These are phyloP conservation scores for Xiphias gladius DNA, from an alignment of 2,113 vertebrate species.

Conservation along the genomic window DNA sequence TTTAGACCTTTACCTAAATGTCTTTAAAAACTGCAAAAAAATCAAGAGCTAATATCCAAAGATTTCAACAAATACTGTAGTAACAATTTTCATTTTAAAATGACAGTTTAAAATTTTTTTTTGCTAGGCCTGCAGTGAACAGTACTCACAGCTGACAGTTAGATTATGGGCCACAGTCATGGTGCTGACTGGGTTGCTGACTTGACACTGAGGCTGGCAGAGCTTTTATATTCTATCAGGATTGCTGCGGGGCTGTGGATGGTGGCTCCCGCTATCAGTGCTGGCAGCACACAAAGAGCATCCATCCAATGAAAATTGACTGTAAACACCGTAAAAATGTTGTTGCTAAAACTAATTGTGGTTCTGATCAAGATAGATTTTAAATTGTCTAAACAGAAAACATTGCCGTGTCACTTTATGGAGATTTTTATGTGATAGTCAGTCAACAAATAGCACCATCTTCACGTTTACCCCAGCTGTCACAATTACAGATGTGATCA, in stretches of 20 bases:
- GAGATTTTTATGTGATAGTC: neutral
- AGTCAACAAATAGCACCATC: neutral
- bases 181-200: conserved; percentile 75
- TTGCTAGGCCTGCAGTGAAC: neutral
- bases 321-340: neutral
- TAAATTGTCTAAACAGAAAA: neutral
- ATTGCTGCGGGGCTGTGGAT: conserved; percentile 54
- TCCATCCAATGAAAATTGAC: neutral
- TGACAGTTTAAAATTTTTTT: neutral
- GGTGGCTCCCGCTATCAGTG: conserved; percentile 42
- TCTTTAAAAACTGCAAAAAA: neutral
- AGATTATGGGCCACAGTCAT: conserved; percentile 44
- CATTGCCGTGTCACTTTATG: too few species aligned
- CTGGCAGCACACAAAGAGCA: conserved; percentile 41
- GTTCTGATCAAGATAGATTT: neutral
- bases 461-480: neutral
- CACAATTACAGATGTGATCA: neutral
- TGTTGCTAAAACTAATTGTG: neutral
- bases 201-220: conserved; percentile 70
- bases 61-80: neutral
- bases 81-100: neutral
- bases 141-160: conserved; percentile 79
- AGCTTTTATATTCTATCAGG: conserved; percentile 70
- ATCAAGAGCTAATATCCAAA: neutral
- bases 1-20: neutral